Evolutionary conservation across 2,888 invertebrate species (phyloP).

Genomic region (Ypsolopha sequella): DNA sequence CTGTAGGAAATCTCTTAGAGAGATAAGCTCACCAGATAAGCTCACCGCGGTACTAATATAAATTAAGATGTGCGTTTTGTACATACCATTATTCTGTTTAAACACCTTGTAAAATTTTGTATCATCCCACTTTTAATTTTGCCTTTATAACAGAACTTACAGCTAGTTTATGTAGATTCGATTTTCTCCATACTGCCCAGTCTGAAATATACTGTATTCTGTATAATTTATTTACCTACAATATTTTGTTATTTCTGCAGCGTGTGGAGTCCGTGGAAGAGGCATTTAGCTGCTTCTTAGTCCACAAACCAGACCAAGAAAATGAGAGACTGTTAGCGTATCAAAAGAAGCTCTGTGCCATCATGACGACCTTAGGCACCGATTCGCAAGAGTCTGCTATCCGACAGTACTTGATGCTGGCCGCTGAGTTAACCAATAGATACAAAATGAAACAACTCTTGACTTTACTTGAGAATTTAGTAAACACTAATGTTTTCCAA

Average conservation of each 20-base stretch:
- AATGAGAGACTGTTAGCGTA: constrained; percentile 75
- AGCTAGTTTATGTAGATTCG: not conserved
- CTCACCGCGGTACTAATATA: too few relatives aligned
- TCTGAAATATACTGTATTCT: not conserved
- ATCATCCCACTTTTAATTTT: not conserved
- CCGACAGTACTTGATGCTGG: constrained; percentile 79
- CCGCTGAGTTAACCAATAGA: constrained; percentile 80
- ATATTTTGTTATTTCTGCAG: constrained; percentile 45
- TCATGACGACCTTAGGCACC: constrained; percentile 74
- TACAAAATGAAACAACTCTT: constrained; percentile 82
- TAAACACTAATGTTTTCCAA: constrained; percentile 78
- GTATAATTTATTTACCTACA: constrained; percentile 1
- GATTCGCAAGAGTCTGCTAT: constrained; percentile 84
- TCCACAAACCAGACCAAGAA: constrained; percentile 80
- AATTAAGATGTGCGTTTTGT: too few relatives aligned
- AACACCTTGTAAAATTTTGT: not conserved
- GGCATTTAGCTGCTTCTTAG: constrained; percentile 89
- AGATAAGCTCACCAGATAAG: too few relatives aligned
- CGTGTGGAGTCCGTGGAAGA: constrained; percentile 88
- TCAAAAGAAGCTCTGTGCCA: constrained; percentile 76
- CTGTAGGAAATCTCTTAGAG: too few relatives aligned
- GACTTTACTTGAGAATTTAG: constrained; percentile 80
- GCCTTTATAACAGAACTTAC: not conserved
- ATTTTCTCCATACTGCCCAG: not conserved
- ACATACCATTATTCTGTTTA: not conserved